A percentile compares a stretch with the other conserved stretches of the same genome.
These are phyloP conservation scores for Laticauda laticaudata DNA, from an alignment of 2,113 vertebrate genomes.

Conservation along the genomic window DNA sequence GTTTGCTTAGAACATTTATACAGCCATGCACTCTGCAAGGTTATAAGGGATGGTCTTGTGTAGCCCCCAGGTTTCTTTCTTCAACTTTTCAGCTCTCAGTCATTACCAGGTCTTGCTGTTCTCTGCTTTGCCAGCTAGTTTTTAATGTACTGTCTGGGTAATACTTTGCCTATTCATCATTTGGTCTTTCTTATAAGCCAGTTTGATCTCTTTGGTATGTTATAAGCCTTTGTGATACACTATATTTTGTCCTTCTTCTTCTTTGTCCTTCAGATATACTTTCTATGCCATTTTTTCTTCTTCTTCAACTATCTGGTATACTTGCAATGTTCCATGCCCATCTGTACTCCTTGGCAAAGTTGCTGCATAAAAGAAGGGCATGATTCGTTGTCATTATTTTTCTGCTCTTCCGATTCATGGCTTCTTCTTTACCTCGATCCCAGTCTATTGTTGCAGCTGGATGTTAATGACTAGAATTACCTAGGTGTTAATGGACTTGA, in stretches of 20 bases:
- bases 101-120: background rate
- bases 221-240: background rate
- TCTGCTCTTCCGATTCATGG: background rate
- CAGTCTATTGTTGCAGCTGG: background rate
- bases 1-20: background rate
- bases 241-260: background rate
- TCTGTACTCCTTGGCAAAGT: background rate
- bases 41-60: background rate
- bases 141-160: background rate
- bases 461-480: background rate
- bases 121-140: background rate
- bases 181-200: background rate
- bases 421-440: background rate
- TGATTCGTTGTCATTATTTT: background rate
- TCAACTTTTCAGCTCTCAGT: background rate
- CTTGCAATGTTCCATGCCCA: background rate
- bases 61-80: background rate
- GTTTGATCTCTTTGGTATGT: background rate
- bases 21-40: background rate
- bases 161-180: no score
- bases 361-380: background rate
- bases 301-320: background rate
- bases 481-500: background rate
- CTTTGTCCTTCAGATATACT: background rate
- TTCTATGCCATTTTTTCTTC: background rate